These are phyloP conservation scores for Phoebastria nigripes DNA, from an alignment of 2,797 vertebrate genomes.

Conservation along the genomic window DNA sequence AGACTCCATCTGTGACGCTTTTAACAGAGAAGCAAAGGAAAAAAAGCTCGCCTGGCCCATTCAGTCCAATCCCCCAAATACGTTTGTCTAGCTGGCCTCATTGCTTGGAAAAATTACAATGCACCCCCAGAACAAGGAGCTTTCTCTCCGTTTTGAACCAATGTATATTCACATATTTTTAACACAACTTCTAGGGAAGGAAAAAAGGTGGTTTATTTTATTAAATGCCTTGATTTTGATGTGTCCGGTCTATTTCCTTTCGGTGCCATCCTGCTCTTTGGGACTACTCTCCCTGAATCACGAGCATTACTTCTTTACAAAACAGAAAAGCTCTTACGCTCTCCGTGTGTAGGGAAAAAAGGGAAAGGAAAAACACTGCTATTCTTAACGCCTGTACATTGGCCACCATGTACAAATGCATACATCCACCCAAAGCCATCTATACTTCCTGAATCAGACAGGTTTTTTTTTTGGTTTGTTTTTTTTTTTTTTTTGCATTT, in stretches of 20 bases:
- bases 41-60: constrained; percentile 95
- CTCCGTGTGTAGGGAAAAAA: neutral
- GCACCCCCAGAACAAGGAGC: neutral
- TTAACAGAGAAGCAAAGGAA: constrained; percentile 88
- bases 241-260: neutral
- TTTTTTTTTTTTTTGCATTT: neutral
- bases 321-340: neutral
- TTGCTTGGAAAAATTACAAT: neutral
- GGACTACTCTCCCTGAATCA: neutral
- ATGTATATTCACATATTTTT: constrained; percentile 21
- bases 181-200: neutral
- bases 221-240: constrained; percentile 45
- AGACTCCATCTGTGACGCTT: constrained; percentile 85
- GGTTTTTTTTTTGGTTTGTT: no score
- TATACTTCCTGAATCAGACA: neutral
- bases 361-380: neutral
- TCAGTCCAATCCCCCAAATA: constrained; percentile 89
- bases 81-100: constrained; percentile 80
- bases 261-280: neutral
- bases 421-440: neutral
- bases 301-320: neutral
- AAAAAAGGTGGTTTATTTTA: constrained; percentile 56
- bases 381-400: neutral
- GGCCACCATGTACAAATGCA: neutral
- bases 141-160: neutral